Percentiles rank a stretch among this genome's conserved stretches.
Evolutionary conservation across 2,888 invertebrate genomes (phyloP).

Genomic region (Exocentrus adspersus): DNA sequence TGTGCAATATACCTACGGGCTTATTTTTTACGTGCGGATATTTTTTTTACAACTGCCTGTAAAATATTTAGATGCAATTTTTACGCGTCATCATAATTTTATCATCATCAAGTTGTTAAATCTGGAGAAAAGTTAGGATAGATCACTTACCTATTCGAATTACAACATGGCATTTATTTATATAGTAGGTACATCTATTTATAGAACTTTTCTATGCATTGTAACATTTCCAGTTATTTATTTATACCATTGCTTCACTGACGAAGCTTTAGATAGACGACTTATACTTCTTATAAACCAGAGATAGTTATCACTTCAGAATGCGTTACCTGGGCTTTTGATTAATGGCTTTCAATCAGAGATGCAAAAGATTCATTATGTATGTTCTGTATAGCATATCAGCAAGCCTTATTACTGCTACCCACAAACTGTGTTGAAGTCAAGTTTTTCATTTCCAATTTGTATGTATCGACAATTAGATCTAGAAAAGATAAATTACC

Average conservation of each 20-base stretch:
- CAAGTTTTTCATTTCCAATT: too few relatives aligned
- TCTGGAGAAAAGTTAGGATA: not conserved
- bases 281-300: too few relatives aligned
- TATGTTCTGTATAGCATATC: not conserved
- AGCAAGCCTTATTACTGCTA: not conserved
- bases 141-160: constrained; percentile 9
- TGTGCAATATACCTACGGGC: too few relatives aligned
- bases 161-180: constrained; percentile 2
- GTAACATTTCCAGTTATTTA: not conserved
- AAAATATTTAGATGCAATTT: too few relatives aligned
- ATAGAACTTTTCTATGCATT: not conserved
- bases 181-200: not conserved
- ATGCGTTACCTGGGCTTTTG: not conserved
- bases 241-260: not conserved
- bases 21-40: too few relatives aligned
- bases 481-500: too few relatives aligned
- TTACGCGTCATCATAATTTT: too few relatives aligned
- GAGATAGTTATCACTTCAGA: not conserved
- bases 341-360: not conserved
- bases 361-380: not conserved
- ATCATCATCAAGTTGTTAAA: too few relatives aligned
- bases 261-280: not conserved
- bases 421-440: too few relatives aligned
- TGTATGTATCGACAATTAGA: too few relatives aligned
- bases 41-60: too few relatives aligned